Evolutionary conservation across 2,113 vertebrate species (phyloP), one percentile per base, ranked within the genome.

Genomic region (Blennius ocellaris): DNA sequence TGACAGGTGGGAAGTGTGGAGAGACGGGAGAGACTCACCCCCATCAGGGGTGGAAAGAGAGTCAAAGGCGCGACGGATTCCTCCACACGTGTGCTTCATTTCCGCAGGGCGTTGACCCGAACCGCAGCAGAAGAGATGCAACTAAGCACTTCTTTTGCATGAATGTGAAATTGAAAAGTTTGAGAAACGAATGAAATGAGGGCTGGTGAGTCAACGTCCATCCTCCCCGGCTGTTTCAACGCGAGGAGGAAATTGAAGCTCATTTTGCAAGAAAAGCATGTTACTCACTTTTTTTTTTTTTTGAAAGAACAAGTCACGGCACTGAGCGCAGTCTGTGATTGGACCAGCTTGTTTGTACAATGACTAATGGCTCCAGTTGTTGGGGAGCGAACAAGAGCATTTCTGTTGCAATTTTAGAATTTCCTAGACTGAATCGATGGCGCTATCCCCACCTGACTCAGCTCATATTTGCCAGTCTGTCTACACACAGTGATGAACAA

Each of bases 31-130:
- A 79, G 57, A 68, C 63, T 85, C 73, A 81, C 86, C 84, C 89
- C 85, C 74, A 82, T 83, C 84, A 43, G 69, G 16, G 70, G 55
- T 37, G 73, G 72, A 64, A 79, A 87, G 81, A 10, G 71, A 90
- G 81, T 84, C 68, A 70, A 75, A 85, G 80, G 38, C 61, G 61
- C 12, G 38, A 61, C 55, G 50, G 55, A 76, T 75, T 79, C 73
- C 58, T 64, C 58, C 75, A 61, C 76, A 40, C 48, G 56, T 44
- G 53, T 40, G 53, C 78, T 69, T 88, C 80, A 64, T 90, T 89
- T 91, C 83, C 80, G 75, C 58, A 39, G 79, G 80, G 84, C 61
- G 58, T 49, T 85, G 90, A 91, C 92, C 91, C 87, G 16, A 82
- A 67, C 69, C 52, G 56, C 80, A 44, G 82, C 36, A 47, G 78